Conservation (phyloP, 2,888 invertebrate genomes). For the Clepsis dumicolana region DNA sequence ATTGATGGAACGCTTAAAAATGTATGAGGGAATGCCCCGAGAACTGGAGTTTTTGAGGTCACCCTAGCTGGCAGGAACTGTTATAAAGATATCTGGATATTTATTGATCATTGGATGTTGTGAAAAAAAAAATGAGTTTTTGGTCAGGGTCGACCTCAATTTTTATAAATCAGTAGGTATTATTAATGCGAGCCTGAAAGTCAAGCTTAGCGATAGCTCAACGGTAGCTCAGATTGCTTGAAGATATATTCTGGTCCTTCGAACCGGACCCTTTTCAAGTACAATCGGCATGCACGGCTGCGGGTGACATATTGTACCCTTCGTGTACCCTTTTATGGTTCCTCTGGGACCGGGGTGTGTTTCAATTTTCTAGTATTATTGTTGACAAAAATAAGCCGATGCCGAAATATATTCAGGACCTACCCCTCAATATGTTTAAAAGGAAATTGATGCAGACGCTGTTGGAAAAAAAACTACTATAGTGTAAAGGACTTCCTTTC, state of each 20-base stretch:
- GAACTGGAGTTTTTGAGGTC: background rate
- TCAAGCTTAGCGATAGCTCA: no score
- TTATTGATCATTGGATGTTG: background rate
- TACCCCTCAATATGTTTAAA: background rate
- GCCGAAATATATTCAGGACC: background rate
- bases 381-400: conserved; percentile 7
- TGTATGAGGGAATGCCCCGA: background rate
- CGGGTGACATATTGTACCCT: conserved; percentile 24
- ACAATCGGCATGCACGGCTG: conserved; percentile 33
- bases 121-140: background rate
- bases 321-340: conserved; percentile 16
- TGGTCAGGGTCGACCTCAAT: background rate
- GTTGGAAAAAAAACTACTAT: no score
- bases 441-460: no score
- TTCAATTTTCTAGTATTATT: conserved; percentile 24
- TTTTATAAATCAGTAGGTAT: conserved; percentile 7
- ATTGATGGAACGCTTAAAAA: background rate
- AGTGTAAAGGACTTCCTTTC: no score
- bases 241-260: conserved; percentile 12
- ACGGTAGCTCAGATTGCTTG: background rate
- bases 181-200: no score
- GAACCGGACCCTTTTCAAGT: conserved; percentile 24
- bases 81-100: conserved; percentile 11
- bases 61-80: background rate
- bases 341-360: conserved; percentile 28